A percentile compares a stretch with the other conserved stretches of the same genome.
These are phyloP conservation scores for Drosophila robusta DNA, from an alignment of 2,888 invertebrate genomes.

Conservation along the genomic window DNA sequence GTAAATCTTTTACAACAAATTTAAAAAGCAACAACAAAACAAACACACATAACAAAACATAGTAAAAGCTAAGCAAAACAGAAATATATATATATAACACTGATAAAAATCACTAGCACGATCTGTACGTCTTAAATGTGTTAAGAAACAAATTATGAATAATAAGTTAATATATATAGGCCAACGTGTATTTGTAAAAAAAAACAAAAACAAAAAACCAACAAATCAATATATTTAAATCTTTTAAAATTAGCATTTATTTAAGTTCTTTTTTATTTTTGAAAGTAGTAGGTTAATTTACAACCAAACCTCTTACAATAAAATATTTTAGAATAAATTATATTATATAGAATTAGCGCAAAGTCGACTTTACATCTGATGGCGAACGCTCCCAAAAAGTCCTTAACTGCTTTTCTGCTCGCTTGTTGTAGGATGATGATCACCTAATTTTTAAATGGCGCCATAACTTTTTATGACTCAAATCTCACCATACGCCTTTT, in stretches of 20 bases:
- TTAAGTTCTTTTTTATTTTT: not conserved
- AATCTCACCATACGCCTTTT: not conserved
- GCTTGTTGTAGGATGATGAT: no score
- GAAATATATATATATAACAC: conserved; percentile 18
- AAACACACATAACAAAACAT: conserved; percentile 30
- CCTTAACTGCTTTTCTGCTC: not conserved
- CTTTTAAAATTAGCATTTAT: conserved; percentile 55
- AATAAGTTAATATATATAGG: conserved; percentile 67
- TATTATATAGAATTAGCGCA: not conserved
- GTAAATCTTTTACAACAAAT: conserved; percentile 54
- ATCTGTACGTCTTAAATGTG: conserved; percentile 67
- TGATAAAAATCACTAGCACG: conserved; percentile 50
- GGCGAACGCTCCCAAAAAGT: no score
- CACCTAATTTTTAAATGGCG: not conserved
- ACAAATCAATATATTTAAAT: conserved; percentile 64
- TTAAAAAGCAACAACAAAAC: conserved; percentile 17
- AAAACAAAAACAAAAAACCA: conserved; percentile 27
- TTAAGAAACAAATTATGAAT: conserved; percentile 59
- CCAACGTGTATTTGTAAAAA: conserved; percentile 66
- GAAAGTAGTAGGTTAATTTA: not conserved
- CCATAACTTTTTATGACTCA: no score
- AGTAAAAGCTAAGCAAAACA: conserved; percentile 39
- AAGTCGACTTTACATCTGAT: no score
- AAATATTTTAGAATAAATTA: not conserved
- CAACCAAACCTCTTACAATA: not conserved